Base-by-base conservation (phyloP, 2,888 invertebrate species). In the Theodoxus fluviatilis region DNA sequence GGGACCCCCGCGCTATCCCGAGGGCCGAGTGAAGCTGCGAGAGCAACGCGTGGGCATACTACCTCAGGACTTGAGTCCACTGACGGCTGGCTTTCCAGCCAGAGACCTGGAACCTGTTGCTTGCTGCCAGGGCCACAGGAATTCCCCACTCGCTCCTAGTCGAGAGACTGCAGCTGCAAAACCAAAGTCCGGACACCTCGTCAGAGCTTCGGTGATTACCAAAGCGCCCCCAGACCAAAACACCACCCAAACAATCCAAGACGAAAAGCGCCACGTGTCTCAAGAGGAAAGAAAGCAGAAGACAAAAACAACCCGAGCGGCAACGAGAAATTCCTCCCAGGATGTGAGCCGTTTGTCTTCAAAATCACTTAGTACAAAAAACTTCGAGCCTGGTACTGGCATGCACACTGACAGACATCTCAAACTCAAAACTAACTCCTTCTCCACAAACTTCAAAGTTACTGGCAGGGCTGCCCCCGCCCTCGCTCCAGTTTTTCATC, bases 281-380 rank as follows among this genome's bases (percentile, higher is more conserved):
- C 52, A 67, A 31, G 35, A 47, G n/a, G n/a, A 67, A 33, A 35
- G 35, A 28, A 33, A 49, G 47, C 49, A 67, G n/a, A 67, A 49
- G 52, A 31, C 52, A 33, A 49, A 52, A 52, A 67, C 52, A 31
- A 47, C 38, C 31, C 31, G 6, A 9, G 6, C 52, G n/a, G n/a
- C 52, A 52, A 12, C 43, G 43, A 25, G 25, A 22, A 52, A n/a
- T 52, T 4, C 25, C 6, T 4, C n/a, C n/a, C 52, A 52, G 12
- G 15, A 9, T 52, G 52, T 52, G n/a, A 52, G 52, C n/a, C 52
- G 25, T 9, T 52, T 52, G 25, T 25, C 7, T 6, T n/a, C 52
- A n/a, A 52, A 18, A 7, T 7, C 6, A 52, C 52, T 18, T 22
- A 52, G 43, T 12, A 15, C 15, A 12, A 43, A 43, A 15, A 12